Evolutionary conservation across 2,888 invertebrate species (phyloP).

Genomic region (Agrotis puta): DNA sequence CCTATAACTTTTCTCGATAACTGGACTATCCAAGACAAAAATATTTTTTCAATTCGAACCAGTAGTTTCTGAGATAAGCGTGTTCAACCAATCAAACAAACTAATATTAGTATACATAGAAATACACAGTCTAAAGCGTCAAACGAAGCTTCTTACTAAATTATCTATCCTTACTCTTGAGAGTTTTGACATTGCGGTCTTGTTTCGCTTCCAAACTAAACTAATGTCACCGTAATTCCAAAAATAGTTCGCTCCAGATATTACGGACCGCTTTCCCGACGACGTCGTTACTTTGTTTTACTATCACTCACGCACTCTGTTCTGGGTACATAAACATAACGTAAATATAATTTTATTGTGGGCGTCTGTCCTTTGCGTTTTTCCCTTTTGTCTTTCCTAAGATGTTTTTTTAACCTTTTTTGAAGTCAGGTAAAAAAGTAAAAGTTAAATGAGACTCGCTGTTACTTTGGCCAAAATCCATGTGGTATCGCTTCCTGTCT

Average conservation of each 20-base stretch:
- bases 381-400: neutral
- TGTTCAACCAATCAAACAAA: too few relatives aligned
- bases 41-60: too few relatives aligned
- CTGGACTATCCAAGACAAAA: too few relatives aligned
- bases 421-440: too few relatives aligned
- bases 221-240: constrained; percentile 17
- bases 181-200: constrained; percentile 10
- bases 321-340: constrained; percentile 16
- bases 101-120: too few relatives aligned
- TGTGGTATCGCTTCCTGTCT: too few relatives aligned
- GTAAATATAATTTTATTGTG: constrained; percentile 23
- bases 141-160: neutral
- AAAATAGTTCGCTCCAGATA: constrained; percentile 36
- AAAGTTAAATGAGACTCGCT: too few relatives aligned
- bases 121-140: neutral
- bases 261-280: constrained; percentile 3
- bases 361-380: constrained; percentile 4
- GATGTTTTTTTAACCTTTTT: too few relatives aligned
- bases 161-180: constrained; percentile 1
- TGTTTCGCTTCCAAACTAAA: constrained; percentile 33
- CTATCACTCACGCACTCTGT: constrained; percentile 13
- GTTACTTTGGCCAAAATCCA: too few relatives aligned
- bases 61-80: too few relatives aligned
- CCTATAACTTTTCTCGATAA: too few relatives aligned
- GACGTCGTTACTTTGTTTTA: constrained; percentile 42